Conservation (phyloP, 1,140 invertebrate genomes). For the Antheraea mylitta region DNA sequence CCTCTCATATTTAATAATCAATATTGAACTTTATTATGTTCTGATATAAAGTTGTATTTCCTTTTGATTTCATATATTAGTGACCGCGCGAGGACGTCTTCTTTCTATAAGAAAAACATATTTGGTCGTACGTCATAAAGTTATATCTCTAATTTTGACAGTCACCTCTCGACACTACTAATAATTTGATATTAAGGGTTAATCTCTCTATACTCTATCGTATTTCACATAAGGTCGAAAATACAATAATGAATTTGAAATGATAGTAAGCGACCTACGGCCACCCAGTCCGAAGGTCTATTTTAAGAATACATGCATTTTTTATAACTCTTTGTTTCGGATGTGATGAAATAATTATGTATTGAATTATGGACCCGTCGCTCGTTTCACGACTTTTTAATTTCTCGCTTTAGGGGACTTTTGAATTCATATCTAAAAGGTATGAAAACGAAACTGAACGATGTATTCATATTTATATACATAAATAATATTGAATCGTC, state of each 20-base stretch:
- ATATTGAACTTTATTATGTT: not conserved
- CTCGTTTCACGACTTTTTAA: not conserved
- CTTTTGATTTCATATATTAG: not conserved
- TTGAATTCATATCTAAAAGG: not conserved
- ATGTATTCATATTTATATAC: too few species aligned
- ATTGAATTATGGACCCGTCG: not conserved
- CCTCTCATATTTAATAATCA: not conserved
- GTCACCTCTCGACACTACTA: not conserved
- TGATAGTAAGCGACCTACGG: not conserved
- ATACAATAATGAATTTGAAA: not conserved
- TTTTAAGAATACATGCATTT: not conserved
- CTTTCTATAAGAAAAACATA: not conserved
- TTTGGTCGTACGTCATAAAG: not conserved
- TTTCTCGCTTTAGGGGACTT: not conserved
- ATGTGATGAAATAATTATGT: not conserved
- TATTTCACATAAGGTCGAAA: not conserved
- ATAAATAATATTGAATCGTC: too few species aligned
- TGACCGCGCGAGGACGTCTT: not conserved
- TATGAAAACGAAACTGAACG: too few species aligned
- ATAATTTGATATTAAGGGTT: too few species aligned
- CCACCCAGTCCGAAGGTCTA: not conserved
- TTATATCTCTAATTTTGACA: not conserved
- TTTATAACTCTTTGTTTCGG: not conserved
- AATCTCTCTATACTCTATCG: too few species aligned
- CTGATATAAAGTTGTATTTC: not conserved